Evolutionary conservation across 2,113 vertebrate species (phyloP), one percentile per base, ranked within the genome.

Genomic region (Corapipo altera): DNA sequence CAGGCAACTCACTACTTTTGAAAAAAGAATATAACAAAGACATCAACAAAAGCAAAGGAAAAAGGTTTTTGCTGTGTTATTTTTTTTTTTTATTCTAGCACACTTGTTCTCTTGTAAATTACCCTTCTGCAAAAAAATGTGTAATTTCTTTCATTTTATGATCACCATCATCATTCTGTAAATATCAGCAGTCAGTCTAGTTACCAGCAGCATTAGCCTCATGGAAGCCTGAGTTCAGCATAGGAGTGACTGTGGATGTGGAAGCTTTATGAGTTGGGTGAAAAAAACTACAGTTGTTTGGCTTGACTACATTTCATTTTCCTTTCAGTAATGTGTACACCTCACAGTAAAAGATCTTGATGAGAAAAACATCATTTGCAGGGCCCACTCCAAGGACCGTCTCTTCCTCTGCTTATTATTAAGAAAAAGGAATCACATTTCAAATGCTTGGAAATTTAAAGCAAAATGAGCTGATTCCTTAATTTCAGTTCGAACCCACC

Each of bases 1-100:
- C 73, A 93, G 88, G 83, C 83, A 85, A 46, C 70, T 93, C 90
- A 62, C 76, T n/a, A 75, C 41, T 92, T 91, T 65, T 87, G 73
- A 93, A 96, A 89, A 52, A 65, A 87, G 37, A 18, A 23, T 61
- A 24, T 72, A 96, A 94, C 76, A 76, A 78, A 87, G 54, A 65
- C 28, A 74, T 74, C 72, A 78, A 91, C 86, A 61, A 95, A 95
- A 33, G 57, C 27, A 84, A 59, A 81, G 39, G 49, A 89, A 93
- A 70, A 11, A 2, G 0, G 0, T 2, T 17, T 74, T 67, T 24
- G 48, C 6, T 33, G 27, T 24, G 2, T 33, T n/a, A n/a, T 32
- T 75, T 46, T 39, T 64, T 12, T 13, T 37, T 21, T 69, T 27
- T 3, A 44, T 93, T 78, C 44, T 55, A 71, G 30, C 9, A 37